Base-by-base conservation (phyloP, 1,140 invertebrate genomes). In the Drosophila tristis region DNA sequence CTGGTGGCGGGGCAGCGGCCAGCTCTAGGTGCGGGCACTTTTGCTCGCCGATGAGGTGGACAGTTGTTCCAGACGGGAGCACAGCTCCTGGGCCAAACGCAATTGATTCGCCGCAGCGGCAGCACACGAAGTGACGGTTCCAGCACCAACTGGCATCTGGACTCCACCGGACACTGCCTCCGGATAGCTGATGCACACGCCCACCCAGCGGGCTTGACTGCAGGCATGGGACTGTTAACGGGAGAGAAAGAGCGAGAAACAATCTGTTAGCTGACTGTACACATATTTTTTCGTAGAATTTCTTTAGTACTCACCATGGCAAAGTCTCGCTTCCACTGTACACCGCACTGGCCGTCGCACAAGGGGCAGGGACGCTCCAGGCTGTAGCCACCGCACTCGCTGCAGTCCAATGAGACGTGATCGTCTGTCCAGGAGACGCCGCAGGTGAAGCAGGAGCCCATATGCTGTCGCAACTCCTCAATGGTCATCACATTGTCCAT, bases 381-480 rank as follows among this genome's bases (percentile, higher is more conserved):
- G 31, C 96, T 95, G 80, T 96, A 97, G 49, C 96, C 96, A 42
- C 96, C 96, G 91, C 96, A 97, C 91, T 97, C 96, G 35, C 93
- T 93, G 92, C 96, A 97, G 90, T 96, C 96, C 7, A 96, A 91
- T 4, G 96, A 96, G 13, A 96, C 95, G 80, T 97, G 96, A 62
- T 96, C 94, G 78, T 97, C 95, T 73, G 94, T 94, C 96, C 96
- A 97, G 78, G 95, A 96, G 3, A 97, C 96, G 23, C 96, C 96
- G 92, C 96, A 97, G 92, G 95, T 95, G 90, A 96, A 96, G 90
- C 96, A 96, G 53, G 95, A 96, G 60, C 91, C 91, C 67, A 96
- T 93, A 76, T 96, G 95, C 44, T 94, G 93, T 53, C 95, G 94
- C 58, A 96, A 91, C 82, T 96, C 95, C 91, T 96, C 96, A 67